These are phyloP conservation scores for Labrus mixtus DNA, from an alignment of 2,113 vertebrate species.

Conservation along the genomic window DNA sequence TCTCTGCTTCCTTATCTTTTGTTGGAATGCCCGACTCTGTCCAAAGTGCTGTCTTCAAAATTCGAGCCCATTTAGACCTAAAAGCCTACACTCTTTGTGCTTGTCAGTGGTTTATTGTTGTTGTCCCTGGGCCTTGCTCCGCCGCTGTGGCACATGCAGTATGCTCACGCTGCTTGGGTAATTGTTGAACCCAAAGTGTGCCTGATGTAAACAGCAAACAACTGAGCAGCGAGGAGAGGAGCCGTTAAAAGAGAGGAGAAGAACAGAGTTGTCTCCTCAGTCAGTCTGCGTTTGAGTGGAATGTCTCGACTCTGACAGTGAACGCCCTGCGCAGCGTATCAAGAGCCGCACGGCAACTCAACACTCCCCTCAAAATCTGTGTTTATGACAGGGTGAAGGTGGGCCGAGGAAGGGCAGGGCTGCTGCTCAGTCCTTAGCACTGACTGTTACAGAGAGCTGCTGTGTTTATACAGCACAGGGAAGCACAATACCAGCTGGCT, in stretches of 20 bases:
- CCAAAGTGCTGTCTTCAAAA: conserved; percentile 66
- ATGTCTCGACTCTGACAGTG: conserved; percentile 65
- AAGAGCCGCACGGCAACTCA: conserved; percentile 49
- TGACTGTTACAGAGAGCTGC: conserved; percentile 85
- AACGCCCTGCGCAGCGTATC: conserved; percentile 62
- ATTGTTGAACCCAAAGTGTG: conserved; percentile 61
- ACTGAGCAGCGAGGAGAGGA: conserved; percentile 48
- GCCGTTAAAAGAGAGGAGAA: conserved; percentile 37
- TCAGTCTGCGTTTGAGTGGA: conserved; percentile 63
- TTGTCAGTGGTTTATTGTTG: conserved; percentile 58
- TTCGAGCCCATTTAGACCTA: conserved; percentile 57
- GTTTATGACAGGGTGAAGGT: conserved; percentile 77
- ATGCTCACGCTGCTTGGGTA: conserved; percentile 52
- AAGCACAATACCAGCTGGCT: conserved; percentile 79
- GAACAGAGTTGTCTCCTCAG: conserved; percentile 46
- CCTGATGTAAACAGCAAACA: conserved; percentile 61
- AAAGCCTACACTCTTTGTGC: conserved; percentile 38
- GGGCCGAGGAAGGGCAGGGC: conserved; percentile 70
- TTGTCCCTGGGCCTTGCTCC: conserved; percentile 35
- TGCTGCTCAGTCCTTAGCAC: conserved; percentile 82
- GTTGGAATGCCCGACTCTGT: conserved; percentile 66
- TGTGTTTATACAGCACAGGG: conserved; percentile 84
- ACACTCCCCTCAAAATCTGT: conserved; percentile 74
- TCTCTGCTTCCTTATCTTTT: conserved; percentile 70
- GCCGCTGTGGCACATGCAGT: conserved; percentile 32